These are phyloP conservation scores for Pseudopodoces humilis DNA, from an alignment of 2,113 vertebrate species.

Conservation along the genomic window DNA sequence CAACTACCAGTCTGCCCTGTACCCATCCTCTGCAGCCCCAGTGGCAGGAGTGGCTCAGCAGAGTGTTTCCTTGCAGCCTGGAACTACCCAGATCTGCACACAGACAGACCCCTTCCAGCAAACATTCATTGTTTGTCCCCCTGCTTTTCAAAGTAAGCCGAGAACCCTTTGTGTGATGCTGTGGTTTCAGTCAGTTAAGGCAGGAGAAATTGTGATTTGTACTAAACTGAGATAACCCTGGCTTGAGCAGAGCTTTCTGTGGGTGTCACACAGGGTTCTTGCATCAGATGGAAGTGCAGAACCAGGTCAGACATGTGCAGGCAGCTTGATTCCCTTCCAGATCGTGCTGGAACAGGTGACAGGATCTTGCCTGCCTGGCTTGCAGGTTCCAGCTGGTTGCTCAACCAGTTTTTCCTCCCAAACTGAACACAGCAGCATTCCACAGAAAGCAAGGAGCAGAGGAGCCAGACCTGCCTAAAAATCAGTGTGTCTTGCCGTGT, in stretches of 20 bases:
- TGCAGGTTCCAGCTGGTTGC: neutral
- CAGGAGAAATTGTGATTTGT: neutral
- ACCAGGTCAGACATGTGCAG: neutral
- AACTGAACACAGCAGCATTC: slow-evolving; percentile 22
- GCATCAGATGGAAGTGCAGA: neutral
- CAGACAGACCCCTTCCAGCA: slow-evolving; percentile 97
- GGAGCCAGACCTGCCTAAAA: neutral
- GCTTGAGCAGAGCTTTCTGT: neutral
- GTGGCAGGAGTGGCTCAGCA: slow-evolving; percentile 92
- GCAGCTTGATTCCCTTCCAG: neutral
- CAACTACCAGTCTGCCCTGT: slow-evolving; percentile 94
- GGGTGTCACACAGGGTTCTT: neutral
- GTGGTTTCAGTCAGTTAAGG: neutral
- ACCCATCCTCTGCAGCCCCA: slow-evolving; percentile 93
- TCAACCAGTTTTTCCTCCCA: slow-evolving; percentile 48
- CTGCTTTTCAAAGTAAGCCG: slow-evolving; percentile 91
- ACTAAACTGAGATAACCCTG: neutral
- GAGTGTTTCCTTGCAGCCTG: slow-evolving; percentile 89
- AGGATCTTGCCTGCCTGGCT: neutral
- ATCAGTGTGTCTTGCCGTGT: neutral
- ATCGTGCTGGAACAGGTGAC: slow-evolving; percentile 30
- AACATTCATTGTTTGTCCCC: slow-evolving; percentile 96
- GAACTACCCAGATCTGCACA: slow-evolving; percentile 91
- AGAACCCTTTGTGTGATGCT: neutral
- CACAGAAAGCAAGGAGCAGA: neutral